Evolutionary conservation across 1,140 invertebrate species (phyloP).

Genomic region (Bombus superbus): DNA sequence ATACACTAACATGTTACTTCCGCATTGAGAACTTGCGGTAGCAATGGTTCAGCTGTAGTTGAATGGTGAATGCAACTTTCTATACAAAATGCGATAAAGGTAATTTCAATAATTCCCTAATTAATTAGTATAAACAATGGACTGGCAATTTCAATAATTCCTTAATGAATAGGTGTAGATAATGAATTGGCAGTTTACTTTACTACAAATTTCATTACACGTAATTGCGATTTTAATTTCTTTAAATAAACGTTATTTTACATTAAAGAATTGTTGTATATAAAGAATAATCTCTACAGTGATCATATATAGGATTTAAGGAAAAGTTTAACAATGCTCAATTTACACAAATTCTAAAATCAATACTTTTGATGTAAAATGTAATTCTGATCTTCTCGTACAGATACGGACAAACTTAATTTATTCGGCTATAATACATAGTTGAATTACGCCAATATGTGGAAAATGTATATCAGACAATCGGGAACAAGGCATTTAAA

Average conservation of each 20-base stretch:
- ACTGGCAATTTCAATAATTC: slow-evolving; percentile 1
- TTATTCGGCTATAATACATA: neutral
- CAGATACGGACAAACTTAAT: neutral
- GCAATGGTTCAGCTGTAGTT: neutral
- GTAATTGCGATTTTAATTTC: neutral
- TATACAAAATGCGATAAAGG: neutral
- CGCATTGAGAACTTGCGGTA: neutral
- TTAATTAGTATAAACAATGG: neutral
- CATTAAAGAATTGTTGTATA: too few species aligned
- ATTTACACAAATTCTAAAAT: neutral
- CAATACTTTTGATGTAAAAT: neutral
- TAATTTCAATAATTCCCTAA: slow-evolving; percentile 3
- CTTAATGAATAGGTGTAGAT: neutral
- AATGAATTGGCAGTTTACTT: neutral
- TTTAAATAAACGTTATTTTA: neutral
- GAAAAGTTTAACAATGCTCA: neutral
- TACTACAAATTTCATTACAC: neutral
- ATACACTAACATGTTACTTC: neutral
- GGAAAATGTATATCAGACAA: neutral
- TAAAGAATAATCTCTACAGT: neutral
- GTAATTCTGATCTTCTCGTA: neutral
- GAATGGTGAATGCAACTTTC: neutral
- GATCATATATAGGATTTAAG: neutral
- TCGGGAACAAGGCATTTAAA: too few species aligned
- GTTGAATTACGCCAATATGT: neutral